These are phyloP conservation scores for Poeciliopsis turrubarensis DNA, from an alignment of 2,113 vertebrate genomes.

Conservation along the genomic window DNA sequence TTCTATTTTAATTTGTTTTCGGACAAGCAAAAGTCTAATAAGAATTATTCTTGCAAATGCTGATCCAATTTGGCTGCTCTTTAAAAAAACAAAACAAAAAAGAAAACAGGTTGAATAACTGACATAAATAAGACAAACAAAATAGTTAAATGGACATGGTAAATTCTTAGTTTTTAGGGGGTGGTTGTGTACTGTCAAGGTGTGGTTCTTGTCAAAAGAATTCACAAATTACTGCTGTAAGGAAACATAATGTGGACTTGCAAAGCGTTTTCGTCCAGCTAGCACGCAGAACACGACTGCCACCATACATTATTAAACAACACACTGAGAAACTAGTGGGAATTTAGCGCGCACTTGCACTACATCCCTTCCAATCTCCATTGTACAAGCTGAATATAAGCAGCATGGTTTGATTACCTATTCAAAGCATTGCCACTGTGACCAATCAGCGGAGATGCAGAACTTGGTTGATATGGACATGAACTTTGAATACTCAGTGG, in stretches of 20 bases:
- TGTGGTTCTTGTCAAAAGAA: not conserved
- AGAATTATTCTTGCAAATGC: no score
- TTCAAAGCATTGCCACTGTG: slow-evolving; percentile 33
- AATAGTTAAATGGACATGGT: no score
- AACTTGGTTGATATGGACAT: slow-evolving; percentile 6
- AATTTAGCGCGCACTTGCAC: slow-evolving; percentile 8
- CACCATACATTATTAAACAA: slow-evolving; percentile 45
- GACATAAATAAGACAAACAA: not conserved
- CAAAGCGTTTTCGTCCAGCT: slow-evolving; percentile 24
- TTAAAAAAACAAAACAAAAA: not conserved
- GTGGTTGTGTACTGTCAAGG: no score
- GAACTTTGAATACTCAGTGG: slow-evolving; percentile 4
- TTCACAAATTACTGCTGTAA: not conserved
- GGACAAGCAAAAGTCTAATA: no score
- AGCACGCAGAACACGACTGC: slow-evolving; percentile 10
- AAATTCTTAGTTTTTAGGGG: no score
- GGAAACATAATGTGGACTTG: not conserved
- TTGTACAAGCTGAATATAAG: not conserved
- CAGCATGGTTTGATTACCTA: slow-evolving; percentile 34
- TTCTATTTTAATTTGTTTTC: no score
- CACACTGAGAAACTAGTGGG: slow-evolving; percentile 16
- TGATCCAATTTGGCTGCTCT: no score
- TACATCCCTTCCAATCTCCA: slow-evolving; percentile 17
- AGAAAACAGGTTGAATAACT: not conserved
- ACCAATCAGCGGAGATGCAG: slow-evolving; percentile 30